Evolutionary conservation across 2,888 invertebrate species (phyloP), one percentile per base, ranked within the genome.

Genomic region (Thelaira solivaga): DNA sequence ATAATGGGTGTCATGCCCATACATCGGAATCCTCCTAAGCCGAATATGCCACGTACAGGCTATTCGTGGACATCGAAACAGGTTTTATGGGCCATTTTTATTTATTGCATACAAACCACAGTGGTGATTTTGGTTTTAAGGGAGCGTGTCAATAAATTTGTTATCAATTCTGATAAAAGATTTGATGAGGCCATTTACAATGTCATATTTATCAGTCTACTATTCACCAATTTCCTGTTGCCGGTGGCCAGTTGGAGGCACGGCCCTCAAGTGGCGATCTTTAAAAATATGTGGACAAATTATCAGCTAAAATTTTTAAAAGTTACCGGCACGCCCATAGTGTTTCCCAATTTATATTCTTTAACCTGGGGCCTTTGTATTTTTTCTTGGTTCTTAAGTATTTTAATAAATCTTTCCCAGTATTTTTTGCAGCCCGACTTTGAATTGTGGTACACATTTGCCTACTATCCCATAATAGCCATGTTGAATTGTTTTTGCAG

Each of bases 231-330:
- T 85, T 94, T 93, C 82, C 86, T 94, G 6, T 84, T 94, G 62
- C 94, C 94, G 0, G 85, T 92, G 11, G 93, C 93, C 0, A 93
- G 93, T 0, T 94, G 94, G 94, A 90, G 93, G 0, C 93, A 93
- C 83, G 94, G 93, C 0, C 87, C 88, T 0, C 92, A 94, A 87
- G 94, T 94, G 26, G 94, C 94, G 0, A 92, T 92, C 81, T 94
- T 93, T 82, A 94, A 94, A 87, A 93, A 94, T 83, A 94, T 94
- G 94, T 94, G 94, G 94, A 93, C 94, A 0, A 92, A 92, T 86
- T 94, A 93, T 88, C 94, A 94, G 90, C 92, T 93, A 84, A 87
- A 87, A 72, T 88, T 86, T 80, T 83, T 85, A 18, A 85, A 86
- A 77, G 88, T 89, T 1, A 88, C 88, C 1, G 88, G 93, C 0